Evolutionary conservation across 2,797 vertebrate genomes (phyloP).

Genomic region (Sebastes reedi): DNA sequence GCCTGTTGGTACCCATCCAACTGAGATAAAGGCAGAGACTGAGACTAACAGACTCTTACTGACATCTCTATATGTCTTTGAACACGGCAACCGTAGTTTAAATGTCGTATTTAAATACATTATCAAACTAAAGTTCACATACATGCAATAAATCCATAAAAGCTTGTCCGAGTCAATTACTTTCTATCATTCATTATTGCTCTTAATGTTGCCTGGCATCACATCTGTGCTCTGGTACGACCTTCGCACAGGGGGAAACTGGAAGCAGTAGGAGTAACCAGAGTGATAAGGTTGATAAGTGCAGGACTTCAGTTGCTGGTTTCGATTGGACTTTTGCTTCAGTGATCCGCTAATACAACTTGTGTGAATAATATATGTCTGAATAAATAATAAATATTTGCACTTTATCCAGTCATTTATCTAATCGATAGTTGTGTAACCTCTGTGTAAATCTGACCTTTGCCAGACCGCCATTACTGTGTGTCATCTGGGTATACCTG

Average conservation of each 20-base stretch:
- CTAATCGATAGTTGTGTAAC: neutral
- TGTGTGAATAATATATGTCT: neutral
- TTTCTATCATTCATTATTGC: neutral
- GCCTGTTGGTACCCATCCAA: neutral
- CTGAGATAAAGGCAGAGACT: neutral
- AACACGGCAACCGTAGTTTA: neutral
- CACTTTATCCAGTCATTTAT: neutral
- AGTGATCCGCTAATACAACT: neutral
- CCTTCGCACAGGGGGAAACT: neutral
- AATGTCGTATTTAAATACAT: neutral
- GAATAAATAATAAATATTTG: neutral
- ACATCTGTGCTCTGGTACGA: constrained; percentile 8
- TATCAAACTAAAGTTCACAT: neutral
- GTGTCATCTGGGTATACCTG: neutral
- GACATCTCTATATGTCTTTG: neutral
- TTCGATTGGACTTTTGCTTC: neutral
- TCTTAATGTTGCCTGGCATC: constrained; percentile 8
- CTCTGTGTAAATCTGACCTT: neutral
- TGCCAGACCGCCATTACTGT: neutral
- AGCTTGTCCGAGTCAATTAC: neutral
- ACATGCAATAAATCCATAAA: neutral
- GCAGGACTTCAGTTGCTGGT: neutral
- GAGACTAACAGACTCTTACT: neutral
- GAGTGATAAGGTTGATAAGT: neutral
- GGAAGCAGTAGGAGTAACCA: neutral